These are phyloP conservation scores for Mirza zaza DNA, from an alignment of 2,113 vertebrate species.

Conservation along the genomic window DNA sequence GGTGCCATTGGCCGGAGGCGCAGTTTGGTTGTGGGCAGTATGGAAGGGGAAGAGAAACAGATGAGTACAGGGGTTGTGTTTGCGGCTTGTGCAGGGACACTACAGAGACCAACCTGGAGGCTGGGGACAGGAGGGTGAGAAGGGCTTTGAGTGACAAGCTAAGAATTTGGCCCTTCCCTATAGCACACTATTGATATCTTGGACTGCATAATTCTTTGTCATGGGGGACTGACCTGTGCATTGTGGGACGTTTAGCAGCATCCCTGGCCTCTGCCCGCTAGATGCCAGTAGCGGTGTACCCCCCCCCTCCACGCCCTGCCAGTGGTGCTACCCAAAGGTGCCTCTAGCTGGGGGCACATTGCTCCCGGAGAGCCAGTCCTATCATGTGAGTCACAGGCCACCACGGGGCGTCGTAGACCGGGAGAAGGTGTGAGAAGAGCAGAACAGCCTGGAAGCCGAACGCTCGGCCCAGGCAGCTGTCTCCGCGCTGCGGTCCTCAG, in stretches of 20 bases:
- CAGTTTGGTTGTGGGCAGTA: neutral
- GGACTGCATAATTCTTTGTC: neutral
- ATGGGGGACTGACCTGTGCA: neutral
- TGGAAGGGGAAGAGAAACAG: neutral
- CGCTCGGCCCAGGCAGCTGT: fast-evolving
- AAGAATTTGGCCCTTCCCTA: neutral
- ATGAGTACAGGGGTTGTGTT: neutral
- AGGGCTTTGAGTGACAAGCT: neutral
- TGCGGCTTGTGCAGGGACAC: neutral
- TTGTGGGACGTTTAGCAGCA: neutral
- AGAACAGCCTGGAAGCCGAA: neutral
- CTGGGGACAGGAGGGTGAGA: neutral
- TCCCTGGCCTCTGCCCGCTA: neutral
- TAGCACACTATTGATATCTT: fast-evolving
- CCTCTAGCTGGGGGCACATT: neutral
- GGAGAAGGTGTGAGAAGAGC: neutral
- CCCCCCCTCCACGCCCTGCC: too few species aligned
- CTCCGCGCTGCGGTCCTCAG: neutral
- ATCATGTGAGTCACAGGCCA: neutral
- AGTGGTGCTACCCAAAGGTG: neutral
- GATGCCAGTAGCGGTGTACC: neutral
- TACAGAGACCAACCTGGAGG: neutral
- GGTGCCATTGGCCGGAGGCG: neutral
- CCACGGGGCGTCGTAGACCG: neutral
- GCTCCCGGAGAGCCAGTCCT: neutral